phyloP scores from a whole-genome alignment of 2,113 vertebrate species.

The Lycaon pictus region DNA sequence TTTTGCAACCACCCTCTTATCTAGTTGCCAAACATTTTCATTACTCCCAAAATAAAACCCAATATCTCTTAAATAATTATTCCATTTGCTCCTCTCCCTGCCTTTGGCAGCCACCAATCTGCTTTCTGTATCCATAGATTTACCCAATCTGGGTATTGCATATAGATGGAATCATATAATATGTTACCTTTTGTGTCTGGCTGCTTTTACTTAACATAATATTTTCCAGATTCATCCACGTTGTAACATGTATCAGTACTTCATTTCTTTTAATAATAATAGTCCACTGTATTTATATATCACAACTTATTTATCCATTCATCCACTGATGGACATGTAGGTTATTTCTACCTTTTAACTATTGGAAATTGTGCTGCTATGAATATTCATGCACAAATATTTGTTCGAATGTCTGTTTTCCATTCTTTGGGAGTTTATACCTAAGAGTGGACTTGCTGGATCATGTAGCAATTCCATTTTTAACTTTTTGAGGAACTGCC shows the following conservation, averaged over 20 bases:
- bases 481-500: neutral
- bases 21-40: slow-evolving; percentile 6
- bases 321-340: neutral
- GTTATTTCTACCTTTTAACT: neutral
- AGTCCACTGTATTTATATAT: neutral
- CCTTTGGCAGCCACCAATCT: neutral
- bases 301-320: neutral
- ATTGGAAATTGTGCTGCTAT: neutral
- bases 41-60: neutral
- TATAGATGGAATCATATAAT: neutral
- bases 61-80: neutral
- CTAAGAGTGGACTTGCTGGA: neutral
- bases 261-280: neutral
- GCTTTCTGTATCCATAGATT: slow-evolving; percentile 13
- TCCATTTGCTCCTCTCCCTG: neutral
- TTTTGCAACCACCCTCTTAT: neutral
- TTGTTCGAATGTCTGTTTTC: neutral
- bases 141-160: neutral
- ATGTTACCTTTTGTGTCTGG: neutral
- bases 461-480: neutral
- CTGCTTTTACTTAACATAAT: neutral
- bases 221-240: neutral
- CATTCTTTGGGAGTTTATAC: neutral
- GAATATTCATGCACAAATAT: neutral
- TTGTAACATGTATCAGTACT: neutral